A percentile compares a stretch with the other conserved stretches of the same genome.
phyloP scores from a whole-genome alignment of 1,140 invertebrate genomes.

The Brachionus koreanus region DNA sequence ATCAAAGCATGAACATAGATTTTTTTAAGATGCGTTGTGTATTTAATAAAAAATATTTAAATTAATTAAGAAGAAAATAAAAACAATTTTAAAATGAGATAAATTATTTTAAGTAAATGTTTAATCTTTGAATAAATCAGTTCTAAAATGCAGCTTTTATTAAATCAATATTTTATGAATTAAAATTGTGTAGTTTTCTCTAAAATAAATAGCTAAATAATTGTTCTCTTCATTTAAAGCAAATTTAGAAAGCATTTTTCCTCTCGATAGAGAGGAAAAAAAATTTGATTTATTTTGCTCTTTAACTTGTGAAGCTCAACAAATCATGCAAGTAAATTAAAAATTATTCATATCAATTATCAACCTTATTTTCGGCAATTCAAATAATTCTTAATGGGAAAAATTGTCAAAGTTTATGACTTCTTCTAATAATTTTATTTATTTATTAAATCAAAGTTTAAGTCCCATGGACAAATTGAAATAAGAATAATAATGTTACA shows the following conservation, averaged over 20 bases:
- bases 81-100: background rate
- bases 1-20: background rate
- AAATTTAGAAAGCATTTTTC: background rate
- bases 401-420: background rate
- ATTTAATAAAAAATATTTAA: background rate
- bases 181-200: background rate
- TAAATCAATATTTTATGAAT: conserved; percentile 23
- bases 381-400: background rate
- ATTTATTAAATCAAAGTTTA: no score
- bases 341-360: background rate
- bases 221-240: background rate
- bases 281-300: conserved; percentile 17
- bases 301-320: background rate
- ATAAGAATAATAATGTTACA: background rate
- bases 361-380: background rate
- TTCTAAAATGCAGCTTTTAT: background rate
- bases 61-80: background rate
- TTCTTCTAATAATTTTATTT: no score
- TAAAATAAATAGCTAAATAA: conserved; percentile 29
- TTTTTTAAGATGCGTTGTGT: background rate
- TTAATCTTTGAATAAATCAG: background rate
- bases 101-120: conserved; percentile 2
- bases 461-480: no score
- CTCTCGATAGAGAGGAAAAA: no score
- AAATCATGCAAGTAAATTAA: background rate